Evolutionary conservation across 2,113 vertebrate species (phyloP).

Genomic region (Camelus dromedarius): DNA sequence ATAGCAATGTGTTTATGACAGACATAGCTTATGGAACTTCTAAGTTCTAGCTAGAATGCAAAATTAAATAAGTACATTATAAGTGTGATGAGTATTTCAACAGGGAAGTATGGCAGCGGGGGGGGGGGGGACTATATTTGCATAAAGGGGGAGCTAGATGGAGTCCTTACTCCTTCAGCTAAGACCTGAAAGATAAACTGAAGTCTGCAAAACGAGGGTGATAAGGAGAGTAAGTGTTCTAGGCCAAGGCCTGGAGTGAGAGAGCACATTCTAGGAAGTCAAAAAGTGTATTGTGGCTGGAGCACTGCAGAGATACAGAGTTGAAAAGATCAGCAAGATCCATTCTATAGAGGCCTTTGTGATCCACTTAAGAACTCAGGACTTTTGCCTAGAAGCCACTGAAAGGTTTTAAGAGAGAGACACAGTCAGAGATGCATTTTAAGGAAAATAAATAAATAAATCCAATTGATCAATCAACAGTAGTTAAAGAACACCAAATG

Average conservation of each 20-base stretch:
- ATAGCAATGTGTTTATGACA: background rate
- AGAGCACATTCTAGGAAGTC: background rate
- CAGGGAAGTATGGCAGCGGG: background rate
- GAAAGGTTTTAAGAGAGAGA: background rate
- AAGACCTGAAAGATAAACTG: background rate
- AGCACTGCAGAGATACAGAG: background rate
- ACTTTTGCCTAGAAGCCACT: background rate
- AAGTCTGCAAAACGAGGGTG: background rate
- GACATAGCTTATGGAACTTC: background rate
- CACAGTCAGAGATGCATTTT: background rate
- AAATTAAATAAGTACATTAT: background rate
- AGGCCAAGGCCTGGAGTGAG: background rate
- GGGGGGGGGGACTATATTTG: background rate
- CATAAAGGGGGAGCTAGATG: background rate
- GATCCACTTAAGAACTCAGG: background rate
- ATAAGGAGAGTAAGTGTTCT: background rate
- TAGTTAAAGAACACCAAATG: background rate
- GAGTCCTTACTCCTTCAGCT: background rate
- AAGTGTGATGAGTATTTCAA: background rate
- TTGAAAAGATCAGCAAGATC: background rate
- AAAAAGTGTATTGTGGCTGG: background rate
- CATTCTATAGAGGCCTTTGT: background rate
- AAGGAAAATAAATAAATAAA: background rate
- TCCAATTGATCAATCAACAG: background rate
- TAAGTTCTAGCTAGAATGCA: background rate